Evolutionary conservation across 2,797 vertebrate genomes (phyloP).

Genomic region (Myotis planiceps): DNA sequence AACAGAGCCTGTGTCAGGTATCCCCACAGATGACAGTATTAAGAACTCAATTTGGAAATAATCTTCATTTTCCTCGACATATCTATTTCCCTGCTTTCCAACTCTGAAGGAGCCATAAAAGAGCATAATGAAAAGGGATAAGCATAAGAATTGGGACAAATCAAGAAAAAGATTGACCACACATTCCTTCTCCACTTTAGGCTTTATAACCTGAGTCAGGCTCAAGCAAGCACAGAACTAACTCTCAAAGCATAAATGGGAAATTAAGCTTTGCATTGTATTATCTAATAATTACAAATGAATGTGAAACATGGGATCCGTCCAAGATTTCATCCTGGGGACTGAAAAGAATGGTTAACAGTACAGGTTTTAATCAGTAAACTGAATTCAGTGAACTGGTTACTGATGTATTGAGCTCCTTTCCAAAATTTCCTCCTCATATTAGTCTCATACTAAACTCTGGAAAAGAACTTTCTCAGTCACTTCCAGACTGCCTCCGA

Average conservation of each 20-base stretch:
- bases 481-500: neutral
- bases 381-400: neutral
- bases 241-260: neutral
- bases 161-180: neutral
- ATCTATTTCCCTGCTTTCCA: neutral
- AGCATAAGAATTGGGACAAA: neutral
- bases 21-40: neutral
- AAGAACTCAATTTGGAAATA: neutral
- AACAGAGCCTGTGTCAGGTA: neutral
- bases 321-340: neutral
- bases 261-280: neutral
- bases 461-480: neutral
- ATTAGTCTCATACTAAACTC: neutral
- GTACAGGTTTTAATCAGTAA: neutral
- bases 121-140: neutral
- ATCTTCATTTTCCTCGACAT: neutral
- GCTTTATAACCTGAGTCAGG: neutral
- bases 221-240: neutral
- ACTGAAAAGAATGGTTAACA: constrained; percentile 2
- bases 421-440: neutral
- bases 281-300: constrained; percentile 6
- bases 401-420: neutral
- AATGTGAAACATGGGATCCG: neutral
- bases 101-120: neutral
- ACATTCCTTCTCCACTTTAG: neutral